Evolutionary conservation across 1,140 invertebrate species (phyloP).

Genomic region (Panagrolaimus sp.): DNA sequence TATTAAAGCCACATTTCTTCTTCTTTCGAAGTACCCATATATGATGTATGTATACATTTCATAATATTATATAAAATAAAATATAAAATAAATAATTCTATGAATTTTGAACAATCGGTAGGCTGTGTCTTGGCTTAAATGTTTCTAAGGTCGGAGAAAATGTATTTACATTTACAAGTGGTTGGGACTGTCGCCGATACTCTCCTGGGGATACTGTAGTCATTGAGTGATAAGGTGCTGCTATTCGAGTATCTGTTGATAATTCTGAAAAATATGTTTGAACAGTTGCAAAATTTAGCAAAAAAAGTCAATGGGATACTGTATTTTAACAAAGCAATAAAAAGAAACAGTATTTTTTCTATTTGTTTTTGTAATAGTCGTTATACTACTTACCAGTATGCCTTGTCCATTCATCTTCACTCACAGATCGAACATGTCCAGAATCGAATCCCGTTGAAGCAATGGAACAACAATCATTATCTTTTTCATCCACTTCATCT

Average conservation of each 20-base stretch:
- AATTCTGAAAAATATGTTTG: neutral
- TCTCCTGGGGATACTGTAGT: neutral
- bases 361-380: too few relatives aligned
- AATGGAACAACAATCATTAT: neutral
- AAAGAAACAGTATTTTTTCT: neutral
- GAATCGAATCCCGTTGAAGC: neutral
- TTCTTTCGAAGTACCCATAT: neutral
- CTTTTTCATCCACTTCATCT: slow-evolving; percentile 10
- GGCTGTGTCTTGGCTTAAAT: too few relatives aligned
- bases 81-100: neutral
- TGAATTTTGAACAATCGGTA: neutral
- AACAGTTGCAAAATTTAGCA: neutral
- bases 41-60: too few relatives aligned
- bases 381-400: neutral
- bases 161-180: neutral
- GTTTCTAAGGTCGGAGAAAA: slow-evolving; percentile 6
- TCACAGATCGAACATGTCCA: neutral
- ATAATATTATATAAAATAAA: neutral
- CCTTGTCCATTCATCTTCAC: slow-evolving; percentile 2
- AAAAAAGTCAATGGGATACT: neutral
- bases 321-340: neutral
- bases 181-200: neutral
- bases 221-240: neutral
- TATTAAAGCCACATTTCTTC: neutral
- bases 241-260: neutral